A percentile compares a stretch with the other conserved stretches of the same genome.
phyloP scores from a whole-genome alignment of 1,140 invertebrate genomes.

The Drosophila busckii region DNA sequence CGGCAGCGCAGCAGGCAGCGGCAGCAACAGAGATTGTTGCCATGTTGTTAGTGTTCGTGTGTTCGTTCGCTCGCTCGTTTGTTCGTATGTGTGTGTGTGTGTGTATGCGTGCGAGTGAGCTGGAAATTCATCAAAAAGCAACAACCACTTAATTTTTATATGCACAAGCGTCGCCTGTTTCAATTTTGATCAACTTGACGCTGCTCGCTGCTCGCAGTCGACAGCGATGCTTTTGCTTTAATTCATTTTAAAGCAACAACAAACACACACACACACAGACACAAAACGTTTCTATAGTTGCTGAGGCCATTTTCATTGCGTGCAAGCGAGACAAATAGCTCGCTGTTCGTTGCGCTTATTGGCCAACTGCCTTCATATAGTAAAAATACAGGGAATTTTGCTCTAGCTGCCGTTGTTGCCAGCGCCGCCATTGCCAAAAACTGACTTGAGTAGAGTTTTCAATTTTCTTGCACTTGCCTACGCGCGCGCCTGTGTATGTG shows the following conservation, averaged over 20 bases:
- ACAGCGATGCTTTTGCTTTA: slow-evolving; percentile 11
- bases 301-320: slow-evolving; percentile 57
- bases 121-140: slow-evolving; percentile 77
- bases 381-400: slow-evolving; percentile 64
- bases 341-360: slow-evolving; percentile 37
- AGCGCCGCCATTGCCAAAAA: slow-evolving; percentile 61
- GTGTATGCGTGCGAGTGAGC: slow-evolving; percentile 54
- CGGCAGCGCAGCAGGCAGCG: slow-evolving; percentile 24
- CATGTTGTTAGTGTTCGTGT: slow-evolving; percentile 44
- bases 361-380: slow-evolving; percentile 42
- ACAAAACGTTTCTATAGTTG: too few relatives aligned
- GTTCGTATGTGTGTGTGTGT: neutral
- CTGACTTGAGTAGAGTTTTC: slow-evolving; percentile 71
- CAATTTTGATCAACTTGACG: slow-evolving; percentile 69
- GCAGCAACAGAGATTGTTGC: slow-evolving; percentile 36
- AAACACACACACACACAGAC: too few relatives aligned
- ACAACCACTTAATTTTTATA: slow-evolving; percentile 78
- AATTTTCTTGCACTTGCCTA: slow-evolving; percentile 51
- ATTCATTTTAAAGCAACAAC: slow-evolving; percentile 50
- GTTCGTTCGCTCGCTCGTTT: slow-evolving; percentile 5
- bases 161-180: slow-evolving; percentile 60
- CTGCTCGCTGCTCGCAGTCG: slow-evolving; percentile 15
- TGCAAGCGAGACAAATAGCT: slow-evolving; percentile 52
- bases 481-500: slow-evolving; percentile 4
- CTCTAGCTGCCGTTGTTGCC: neutral